These are phyloP conservation scores for Chlorospingus semifuscus DNA, from an alignment of 2,797 vertebrate genomes.

Conservation along the genomic window DNA sequence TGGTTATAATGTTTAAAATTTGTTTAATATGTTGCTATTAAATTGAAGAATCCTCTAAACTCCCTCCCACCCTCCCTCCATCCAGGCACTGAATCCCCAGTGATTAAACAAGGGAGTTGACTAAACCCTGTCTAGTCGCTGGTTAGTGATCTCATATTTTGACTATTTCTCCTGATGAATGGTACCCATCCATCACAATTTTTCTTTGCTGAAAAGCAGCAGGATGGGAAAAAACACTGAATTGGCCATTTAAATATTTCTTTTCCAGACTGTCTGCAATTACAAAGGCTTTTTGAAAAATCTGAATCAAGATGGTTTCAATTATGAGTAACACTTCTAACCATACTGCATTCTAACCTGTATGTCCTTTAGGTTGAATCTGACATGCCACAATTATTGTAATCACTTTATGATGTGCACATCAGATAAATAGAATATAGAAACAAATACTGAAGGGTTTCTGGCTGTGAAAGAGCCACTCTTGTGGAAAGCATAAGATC, in stretches of 20 bases:
- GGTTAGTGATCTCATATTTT: constrained; percentile 54
- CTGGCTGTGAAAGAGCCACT: constrained; percentile 4
- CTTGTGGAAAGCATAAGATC: not conserved
- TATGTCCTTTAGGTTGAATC: not conserved
- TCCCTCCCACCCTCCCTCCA: not conserved
- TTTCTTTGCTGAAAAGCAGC: constrained; percentile 25
- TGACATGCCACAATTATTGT: not conserved
- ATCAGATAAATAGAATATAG: constrained; percentile 11
- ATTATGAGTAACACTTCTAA: constrained; percentile 10
- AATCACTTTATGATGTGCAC: not conserved
- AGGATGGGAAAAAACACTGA: not conserved
- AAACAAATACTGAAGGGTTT: constrained; percentile 14
- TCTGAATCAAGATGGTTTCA: not conserved
- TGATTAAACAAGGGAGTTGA: constrained; percentile 37
- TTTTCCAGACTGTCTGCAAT: constrained; percentile 36
- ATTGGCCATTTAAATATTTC: constrained; percentile 3
- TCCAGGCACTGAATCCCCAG: not conserved
- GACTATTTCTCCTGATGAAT: constrained; percentile 45
- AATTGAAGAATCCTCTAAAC: not conserved
- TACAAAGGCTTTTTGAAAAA: constrained; percentile 26
- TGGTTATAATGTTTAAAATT: not conserved
- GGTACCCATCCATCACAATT: constrained; percentile 22
- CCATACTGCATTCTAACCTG: constrained; percentile 5
- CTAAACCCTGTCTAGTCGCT: constrained; percentile 37
- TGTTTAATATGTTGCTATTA: not conserved